These are phyloP conservation scores for Phainopepla nitens DNA, from an alignment of 2,113 vertebrate genomes.

Conservation along the genomic window DNA sequence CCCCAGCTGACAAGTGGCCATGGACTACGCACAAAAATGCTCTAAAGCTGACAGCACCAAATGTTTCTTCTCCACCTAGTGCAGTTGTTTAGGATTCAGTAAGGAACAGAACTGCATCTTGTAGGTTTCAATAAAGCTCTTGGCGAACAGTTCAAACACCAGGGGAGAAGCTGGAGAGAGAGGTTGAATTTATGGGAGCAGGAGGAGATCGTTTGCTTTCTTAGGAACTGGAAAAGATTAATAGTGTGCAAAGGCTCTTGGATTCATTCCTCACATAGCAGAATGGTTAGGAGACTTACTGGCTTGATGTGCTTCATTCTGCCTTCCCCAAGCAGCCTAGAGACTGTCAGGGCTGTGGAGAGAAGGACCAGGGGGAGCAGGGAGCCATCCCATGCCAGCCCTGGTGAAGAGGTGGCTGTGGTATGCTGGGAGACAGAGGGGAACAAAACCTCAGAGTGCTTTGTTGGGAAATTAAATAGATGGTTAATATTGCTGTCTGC, in stretches of 20 bases:
- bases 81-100: slow-evolving; percentile 16
- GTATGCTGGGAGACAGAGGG: rapidly evolving
- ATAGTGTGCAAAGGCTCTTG: slow-evolving; percentile 42
- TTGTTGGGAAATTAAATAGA: neutral
- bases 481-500: neutral
- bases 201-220: slow-evolving; percentile 28
- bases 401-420: rapidly evolving
- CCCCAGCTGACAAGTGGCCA: slow-evolving; percentile 1
- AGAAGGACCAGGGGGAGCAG: neutral
- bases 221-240: slow-evolving; percentile 41
- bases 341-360: neutral
- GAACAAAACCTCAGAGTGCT: rapidly evolving
- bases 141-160: slow-evolving; percentile 33
- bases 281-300: neutral
- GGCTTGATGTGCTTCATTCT: neutral
- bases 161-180: neutral
- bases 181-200: slow-evolving; percentile 23
- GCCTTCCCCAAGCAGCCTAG: slow-evolving; percentile 9
- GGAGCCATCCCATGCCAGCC: neutral
- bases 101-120: slow-evolving; percentile 28
- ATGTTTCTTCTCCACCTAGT: slow-evolving; percentile 44
- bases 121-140: slow-evolving; percentile 56
- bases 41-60: slow-evolving; percentile 40
- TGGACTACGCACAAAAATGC: slow-evolving; percentile 26
- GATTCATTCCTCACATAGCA: slow-evolving; percentile 48